Evolutionary conservation across 2,797 vertebrate species (phyloP).

Genomic region (Hylomyscus alleni): DNA sequence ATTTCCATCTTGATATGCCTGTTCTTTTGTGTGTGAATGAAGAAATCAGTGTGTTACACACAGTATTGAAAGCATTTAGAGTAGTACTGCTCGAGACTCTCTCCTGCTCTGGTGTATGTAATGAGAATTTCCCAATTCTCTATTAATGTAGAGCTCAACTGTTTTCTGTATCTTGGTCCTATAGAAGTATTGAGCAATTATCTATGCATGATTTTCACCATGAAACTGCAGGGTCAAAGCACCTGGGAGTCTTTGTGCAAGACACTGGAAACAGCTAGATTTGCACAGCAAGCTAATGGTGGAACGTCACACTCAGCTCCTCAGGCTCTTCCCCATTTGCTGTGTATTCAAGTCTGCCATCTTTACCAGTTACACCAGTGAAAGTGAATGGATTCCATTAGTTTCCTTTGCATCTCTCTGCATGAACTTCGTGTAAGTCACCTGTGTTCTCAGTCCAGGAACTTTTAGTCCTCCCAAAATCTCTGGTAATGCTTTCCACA

Average conservation of each 20-base stretch:
- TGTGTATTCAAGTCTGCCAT: accelerated
- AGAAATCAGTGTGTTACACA: neutral
- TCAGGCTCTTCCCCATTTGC: accelerated
- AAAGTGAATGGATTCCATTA: accelerated
- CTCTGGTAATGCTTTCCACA: neutral
- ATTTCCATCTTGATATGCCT: accelerated
- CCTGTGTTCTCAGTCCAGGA: neutral
- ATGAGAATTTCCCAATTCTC: neutral
- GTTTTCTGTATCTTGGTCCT: neutral
- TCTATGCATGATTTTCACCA: neutral
- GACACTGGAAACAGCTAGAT: accelerated
- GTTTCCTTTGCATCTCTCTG: neutral
- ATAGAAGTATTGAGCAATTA: neutral
- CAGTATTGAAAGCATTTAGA: neutral
- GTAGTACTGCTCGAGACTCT: neutral
- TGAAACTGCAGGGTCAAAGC: neutral
- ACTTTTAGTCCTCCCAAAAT: neutral
- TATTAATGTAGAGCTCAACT: too few relatives aligned
- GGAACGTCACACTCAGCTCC: too few relatives aligned
- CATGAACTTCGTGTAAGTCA: accelerated
- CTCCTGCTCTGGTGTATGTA: neutral
- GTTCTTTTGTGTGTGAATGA: neutral
- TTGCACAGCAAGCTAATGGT: neutral
- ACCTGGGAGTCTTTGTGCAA: accelerated
- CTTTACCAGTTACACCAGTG: too few relatives aligned